Base-by-base conservation (phyloP, 2,797 vertebrate species). In the Anabas testudineus region DNA sequence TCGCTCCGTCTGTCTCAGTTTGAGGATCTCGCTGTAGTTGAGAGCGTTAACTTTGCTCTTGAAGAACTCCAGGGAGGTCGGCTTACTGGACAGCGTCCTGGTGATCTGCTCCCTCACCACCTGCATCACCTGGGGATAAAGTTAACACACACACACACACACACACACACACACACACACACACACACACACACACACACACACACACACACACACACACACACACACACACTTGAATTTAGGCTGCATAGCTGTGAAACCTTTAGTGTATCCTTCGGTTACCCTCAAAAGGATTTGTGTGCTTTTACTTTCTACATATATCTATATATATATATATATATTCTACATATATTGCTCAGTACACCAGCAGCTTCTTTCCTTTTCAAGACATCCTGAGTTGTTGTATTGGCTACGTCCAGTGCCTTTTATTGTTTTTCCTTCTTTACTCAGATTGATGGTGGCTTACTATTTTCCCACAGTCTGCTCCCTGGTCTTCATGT, bases 61-160 rank as follows among this genome's bases (percentile, higher is more conserved):
- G 90, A 99, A 99, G 14, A 98, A 94, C 87, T 99, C 98, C 86
- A 99, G 88, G 0, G 97, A 98, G 0, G 96, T 97, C 22, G 97
- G 97, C 81, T 96, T 97, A 67, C 95, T 91, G 74, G 94, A 91
- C 85, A 99, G 73, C 0, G 96, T 97, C 78, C 98, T 94, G 26
- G 95, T 97, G 92, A 99, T 97, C 93, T 99, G 98, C 84, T 99
- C 97, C 74, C 96, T 95, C 21, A 99, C 97, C 81, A 99, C 97
- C 83, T 99, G 97, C 95, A 99, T 96, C 80, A 99, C 98, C 96
- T 97, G 85, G 3, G 24, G 46, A 51, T 0, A 32, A 18, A 67
- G 41, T n/a, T n/a, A n/a, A 30, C 28, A 7, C 28, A n/a, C n/a
- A 15, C 39, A 57, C 14, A 47, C 15, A 16, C 7, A 22, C 48